A percentile compares a stretch with the other conserved stretches of the same genome.
These are phyloP conservation scores for Acrobasis suavella DNA, from an alignment of 2,888 invertebrate species.

Conservation along the genomic window DNA sequence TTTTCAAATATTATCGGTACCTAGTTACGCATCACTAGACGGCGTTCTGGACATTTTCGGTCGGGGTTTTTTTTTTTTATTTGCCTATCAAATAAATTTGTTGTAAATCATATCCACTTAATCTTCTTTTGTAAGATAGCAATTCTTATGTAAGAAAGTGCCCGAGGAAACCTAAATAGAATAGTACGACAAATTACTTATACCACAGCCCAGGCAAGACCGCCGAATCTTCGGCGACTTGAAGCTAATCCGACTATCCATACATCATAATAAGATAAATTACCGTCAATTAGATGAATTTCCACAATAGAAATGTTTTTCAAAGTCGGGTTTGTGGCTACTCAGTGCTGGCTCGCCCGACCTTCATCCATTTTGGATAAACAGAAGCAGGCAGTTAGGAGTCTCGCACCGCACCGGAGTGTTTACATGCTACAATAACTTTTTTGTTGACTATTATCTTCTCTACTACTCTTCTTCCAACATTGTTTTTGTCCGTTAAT, in stretches of 20 bases:
- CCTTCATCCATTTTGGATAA: slow-evolving; percentile 23
- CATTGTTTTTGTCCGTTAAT: slow-evolving; percentile 1
- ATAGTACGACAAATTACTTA: background rate
- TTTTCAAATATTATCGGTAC: no score
- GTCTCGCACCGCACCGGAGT: slow-evolving; percentile 6
- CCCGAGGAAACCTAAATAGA: background rate
- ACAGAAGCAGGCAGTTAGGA: slow-evolving; percentile 18
- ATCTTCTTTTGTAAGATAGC: background rate
- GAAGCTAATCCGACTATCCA: background rate
- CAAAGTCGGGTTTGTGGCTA: slow-evolving; percentile 11
- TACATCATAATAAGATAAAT: slow-evolving; percentile 22
- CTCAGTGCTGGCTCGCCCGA: slow-evolving; percentile 1
- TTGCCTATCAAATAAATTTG: no score
- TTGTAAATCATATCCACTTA: no score
- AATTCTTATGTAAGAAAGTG: background rate
- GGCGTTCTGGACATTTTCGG: no score
- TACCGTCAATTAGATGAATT: slow-evolving; percentile 27
- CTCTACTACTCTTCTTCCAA: background rate
- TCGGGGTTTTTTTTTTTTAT: no score
- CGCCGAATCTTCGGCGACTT: background rate
- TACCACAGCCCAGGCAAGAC: background rate
- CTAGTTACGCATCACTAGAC: no score
- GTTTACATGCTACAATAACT: slow-evolving; percentile 27
- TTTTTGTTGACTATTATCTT: slow-evolving; percentile 29
- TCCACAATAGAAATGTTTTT: slow-evolving; percentile 12